Evolutionary conservation across 2,113 vertebrate species (phyloP).

Genomic region (Notiomystis cincta): DNA sequence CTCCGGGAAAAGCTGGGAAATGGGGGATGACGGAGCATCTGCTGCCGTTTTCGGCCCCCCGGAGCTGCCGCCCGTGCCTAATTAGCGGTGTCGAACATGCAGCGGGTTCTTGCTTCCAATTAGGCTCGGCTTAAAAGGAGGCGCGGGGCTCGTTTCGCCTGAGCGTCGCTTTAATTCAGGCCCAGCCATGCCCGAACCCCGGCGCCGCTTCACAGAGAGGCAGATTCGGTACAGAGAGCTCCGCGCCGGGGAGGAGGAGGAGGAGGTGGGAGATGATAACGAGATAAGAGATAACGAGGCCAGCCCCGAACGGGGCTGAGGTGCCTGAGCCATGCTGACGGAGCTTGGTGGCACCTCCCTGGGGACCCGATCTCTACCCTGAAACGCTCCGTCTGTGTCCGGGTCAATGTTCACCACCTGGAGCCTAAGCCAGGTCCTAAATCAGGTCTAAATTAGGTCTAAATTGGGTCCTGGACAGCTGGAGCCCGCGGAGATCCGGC

Average conservation of each 20-base stretch:
- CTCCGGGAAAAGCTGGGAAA: not conserved
- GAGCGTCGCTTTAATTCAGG: not conserved
- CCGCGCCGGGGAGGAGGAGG: not conserved
- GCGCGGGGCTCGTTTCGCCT: not conserved
- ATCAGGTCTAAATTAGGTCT: not conserved
- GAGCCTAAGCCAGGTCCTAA: not conserved
- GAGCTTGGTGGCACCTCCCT: not conserved
- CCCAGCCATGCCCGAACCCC: not conserved
- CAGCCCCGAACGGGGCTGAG: not conserved
- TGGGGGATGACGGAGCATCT: accelerated
- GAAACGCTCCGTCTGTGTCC: not conserved
- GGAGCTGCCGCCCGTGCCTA: not conserved
- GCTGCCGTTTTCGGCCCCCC: not conserved
- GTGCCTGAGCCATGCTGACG: accelerated
- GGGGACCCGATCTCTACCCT: not conserved
- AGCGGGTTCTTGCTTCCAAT: not conserved
- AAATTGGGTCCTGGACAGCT: not conserved
- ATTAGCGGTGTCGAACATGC: not conserved
- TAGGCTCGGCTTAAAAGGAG: not conserved
- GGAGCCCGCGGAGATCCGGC: not conserved
- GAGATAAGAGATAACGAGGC: not conserved
- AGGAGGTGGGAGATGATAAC: too few relatives aligned
- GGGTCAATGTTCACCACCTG: not conserved
- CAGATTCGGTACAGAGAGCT: not conserved
- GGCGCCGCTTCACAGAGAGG: not conserved